phyloP scores from a whole-genome alignment of 1,140 invertebrate species.

The Papilio dardanus region DNA sequence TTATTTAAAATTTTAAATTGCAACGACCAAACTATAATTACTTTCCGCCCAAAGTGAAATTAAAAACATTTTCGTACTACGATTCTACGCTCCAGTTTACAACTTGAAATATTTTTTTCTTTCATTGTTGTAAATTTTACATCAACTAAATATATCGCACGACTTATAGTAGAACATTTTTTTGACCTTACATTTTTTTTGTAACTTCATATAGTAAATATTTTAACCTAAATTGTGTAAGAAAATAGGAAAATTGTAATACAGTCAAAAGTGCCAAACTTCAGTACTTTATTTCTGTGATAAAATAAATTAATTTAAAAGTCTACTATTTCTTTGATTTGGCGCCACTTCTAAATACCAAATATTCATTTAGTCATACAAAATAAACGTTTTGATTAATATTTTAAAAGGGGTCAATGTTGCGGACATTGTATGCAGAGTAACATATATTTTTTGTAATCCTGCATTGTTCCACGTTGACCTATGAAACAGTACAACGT shows the following conservation, averaged over 20 bases:
- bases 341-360: neutral
- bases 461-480: neutral
- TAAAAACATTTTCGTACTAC: constrained; percentile 4
- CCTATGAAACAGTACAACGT: neutral
- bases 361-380: neutral
- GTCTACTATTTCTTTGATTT: neutral
- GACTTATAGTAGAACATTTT: neutral
- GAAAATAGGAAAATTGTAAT: neutral
- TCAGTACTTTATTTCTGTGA: too few species aligned
- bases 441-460: neutral
- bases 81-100: constrained; percentile 1
- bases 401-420: neutral
- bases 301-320: neutral
- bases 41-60: neutral
- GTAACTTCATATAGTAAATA: neutral
- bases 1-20: neutral
- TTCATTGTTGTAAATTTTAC: neutral
- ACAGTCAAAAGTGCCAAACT: too few species aligned
- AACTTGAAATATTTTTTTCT: neutral
- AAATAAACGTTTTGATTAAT: neutral
- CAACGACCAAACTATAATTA: neutral
- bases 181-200: neutral
- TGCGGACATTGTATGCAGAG: neutral
- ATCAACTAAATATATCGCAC: neutral
- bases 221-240: neutral